These are phyloP conservation scores for Nothoprocta pentlandii DNA, from an alignment of 2,113 vertebrate genomes.

Conservation along the genomic window DNA sequence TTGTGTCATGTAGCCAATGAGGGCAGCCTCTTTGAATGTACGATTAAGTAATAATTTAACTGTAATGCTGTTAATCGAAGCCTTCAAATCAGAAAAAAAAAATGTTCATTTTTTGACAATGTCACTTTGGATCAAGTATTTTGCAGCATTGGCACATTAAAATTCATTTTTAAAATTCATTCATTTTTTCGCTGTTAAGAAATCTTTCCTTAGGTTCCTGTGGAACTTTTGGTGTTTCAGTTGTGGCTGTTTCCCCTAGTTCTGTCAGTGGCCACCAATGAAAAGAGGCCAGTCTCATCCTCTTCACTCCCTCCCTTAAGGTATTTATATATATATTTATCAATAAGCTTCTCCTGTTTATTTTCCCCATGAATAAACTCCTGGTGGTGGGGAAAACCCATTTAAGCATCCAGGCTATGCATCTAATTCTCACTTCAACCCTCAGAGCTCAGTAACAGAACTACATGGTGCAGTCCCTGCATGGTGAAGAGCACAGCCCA, in stretches of 20 bases:
- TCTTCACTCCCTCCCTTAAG: too few relatives aligned
- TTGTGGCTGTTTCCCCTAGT: too few relatives aligned
- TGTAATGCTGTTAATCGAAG: not conserved
- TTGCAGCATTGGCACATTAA: accelerated
- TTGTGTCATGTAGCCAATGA: not conserved
- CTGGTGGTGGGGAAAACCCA: not conserved
- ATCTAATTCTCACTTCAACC: not conserved
- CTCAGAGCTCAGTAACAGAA: not conserved
- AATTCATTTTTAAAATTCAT: not conserved
- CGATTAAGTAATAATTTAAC: not conserved
- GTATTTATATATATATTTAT: too few relatives aligned
- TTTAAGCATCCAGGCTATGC: not conserved
- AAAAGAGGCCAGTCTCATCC: too few relatives aligned
- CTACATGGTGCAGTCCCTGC: not conserved
- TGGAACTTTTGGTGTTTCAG: too few relatives aligned
- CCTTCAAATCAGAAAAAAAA: not conserved
- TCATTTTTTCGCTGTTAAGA: not conserved
- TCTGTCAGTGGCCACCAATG: too few relatives aligned
- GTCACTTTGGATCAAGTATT: not conserved
- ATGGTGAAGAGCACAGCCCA: not conserved
- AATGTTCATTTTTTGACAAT: not conserved
- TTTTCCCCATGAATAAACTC: not conserved
- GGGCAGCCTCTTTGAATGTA: not conserved
- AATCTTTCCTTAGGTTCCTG: too few relatives aligned
- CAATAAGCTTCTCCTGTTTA: not conserved